Conservation (phyloP, 2,888 invertebrate species). For the Ernsta delagoae region DNA sequence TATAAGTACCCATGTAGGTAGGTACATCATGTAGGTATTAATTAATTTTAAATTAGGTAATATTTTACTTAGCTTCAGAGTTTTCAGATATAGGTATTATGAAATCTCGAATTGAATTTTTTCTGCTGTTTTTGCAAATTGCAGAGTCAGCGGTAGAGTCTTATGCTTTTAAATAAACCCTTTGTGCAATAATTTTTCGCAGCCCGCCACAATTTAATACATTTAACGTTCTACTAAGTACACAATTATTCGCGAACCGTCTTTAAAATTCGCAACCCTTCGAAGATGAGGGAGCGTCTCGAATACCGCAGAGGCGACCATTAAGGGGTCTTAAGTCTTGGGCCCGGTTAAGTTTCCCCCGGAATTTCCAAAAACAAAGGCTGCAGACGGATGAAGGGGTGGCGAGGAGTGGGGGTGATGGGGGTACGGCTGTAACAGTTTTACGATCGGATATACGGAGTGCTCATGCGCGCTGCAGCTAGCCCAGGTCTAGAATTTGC, state of each 20-base stretch:
- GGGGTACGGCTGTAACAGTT: constrained; percentile 72
- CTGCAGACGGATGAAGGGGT: constrained; percentile 63
- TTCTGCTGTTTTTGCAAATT: no score
- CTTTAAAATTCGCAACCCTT: constrained; percentile 61
- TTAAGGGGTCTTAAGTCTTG: constrained; percentile 80
- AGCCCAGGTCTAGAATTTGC: constrained; percentile 70
- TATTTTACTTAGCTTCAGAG: no score
- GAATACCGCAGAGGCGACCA: constrained; percentile 69
- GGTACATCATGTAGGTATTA: no score
- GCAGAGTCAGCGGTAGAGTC: no score
- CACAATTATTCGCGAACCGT: constrained; percentile 40
- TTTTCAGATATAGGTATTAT: no score
- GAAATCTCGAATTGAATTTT: no score
- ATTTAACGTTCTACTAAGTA: constrained; percentile 31
- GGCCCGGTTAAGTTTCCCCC: constrained; percentile 70
- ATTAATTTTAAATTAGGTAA: no score
- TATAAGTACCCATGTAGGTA: no score
- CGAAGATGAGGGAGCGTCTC: constrained; percentile 45
- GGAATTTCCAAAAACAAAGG: constrained; percentile 80
- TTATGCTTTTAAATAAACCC: neutral
- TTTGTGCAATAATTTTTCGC: constrained; percentile 11
- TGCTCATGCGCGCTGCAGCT: constrained; percentile 78
- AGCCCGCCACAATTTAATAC: neutral
- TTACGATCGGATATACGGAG: constrained; percentile 79
- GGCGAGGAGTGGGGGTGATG: constrained; percentile 41